A percentile compares a stretch with the other conserved stretches of the same genome.
Conservation (phyloP, 92 coral and sea anemone species). For the Hydrozoanthus gracilis region DNA sequence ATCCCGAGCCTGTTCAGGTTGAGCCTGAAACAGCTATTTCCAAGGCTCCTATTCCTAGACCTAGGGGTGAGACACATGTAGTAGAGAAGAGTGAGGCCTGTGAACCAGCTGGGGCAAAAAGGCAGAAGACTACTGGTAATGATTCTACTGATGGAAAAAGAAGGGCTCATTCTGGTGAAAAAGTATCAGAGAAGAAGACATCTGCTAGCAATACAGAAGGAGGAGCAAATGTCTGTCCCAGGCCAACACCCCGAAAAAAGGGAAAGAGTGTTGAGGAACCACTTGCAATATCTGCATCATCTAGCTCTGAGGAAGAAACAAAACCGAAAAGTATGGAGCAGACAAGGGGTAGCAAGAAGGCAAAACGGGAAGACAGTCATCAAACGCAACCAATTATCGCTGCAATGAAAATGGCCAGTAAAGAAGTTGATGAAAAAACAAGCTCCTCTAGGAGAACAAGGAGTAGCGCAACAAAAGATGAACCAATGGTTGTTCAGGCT, state of each 20-base stretch:
- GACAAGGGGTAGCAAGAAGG: constrained; percentile 16
- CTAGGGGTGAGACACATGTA: constrained; percentile 25
- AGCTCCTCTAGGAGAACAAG: constrained; percentile 2
- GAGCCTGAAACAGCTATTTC: not conserved
- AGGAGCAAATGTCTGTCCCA: not conserved
- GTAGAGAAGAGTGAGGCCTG: constrained; percentile 19
- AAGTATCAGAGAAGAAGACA: not conserved
- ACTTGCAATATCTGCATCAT: not conserved
- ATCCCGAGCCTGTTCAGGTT: not conserved
- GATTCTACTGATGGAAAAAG: constrained; percentile 20
- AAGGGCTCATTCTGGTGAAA: not conserved
- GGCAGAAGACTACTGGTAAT: constrained; percentile 10
- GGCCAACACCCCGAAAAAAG: constrained; percentile 33
- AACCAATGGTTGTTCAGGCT: constrained; percentile 58
- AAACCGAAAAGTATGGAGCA: not conserved
- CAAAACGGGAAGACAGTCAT: constrained; percentile 27
- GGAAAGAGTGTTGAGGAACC: constrained; percentile 31
- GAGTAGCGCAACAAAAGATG: constrained; percentile 27
- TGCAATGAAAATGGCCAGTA: not conserved
- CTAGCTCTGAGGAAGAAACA: not conserved
- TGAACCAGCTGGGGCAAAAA: constrained; percentile 33
- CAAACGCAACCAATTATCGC: not conserved
- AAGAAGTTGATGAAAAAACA: constrained; percentile 11
- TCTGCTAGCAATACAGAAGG: not conserved
- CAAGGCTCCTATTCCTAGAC: constrained; percentile 31